Evolutionary conservation across 2,113 vertebrate genomes (phyloP).

Genomic region (Pterocles gutturalis): DNA sequence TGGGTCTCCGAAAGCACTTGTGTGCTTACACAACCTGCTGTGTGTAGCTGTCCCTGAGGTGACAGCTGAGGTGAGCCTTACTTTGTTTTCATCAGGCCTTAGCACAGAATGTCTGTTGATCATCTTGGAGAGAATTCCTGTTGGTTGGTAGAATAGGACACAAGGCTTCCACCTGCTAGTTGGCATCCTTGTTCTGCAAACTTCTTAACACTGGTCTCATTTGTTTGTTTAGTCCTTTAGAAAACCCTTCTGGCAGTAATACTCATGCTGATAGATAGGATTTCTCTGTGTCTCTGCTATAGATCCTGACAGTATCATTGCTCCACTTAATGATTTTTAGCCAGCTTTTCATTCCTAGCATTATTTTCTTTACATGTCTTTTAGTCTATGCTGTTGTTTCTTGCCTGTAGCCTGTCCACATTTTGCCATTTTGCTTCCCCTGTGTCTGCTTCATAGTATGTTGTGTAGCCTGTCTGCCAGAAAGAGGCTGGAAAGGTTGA

Average conservation of each 20-base stretch:
- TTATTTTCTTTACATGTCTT: not conserved
- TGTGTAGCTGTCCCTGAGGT: not conserved
- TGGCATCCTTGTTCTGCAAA: not conserved
- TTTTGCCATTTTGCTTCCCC: not conserved
- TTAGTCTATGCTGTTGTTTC: not conserved
- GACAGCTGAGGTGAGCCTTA: not conserved
- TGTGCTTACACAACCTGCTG: too few relatives aligned
- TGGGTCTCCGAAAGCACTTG: not conserved
- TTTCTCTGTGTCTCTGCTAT: not conserved
- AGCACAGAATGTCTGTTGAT: not conserved
- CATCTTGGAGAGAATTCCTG: too few relatives aligned
- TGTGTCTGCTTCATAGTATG: not conserved
- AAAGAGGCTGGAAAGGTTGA: not conserved
- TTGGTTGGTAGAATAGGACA: not conserved
- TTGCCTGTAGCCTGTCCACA: not conserved
- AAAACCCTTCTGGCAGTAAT: not conserved
- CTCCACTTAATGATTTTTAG: not conserved
- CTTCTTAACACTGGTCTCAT: not conserved
- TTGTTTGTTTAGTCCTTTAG: not conserved
- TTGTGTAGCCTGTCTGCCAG: not conserved
- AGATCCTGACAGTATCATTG: not conserved
- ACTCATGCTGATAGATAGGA: not conserved
- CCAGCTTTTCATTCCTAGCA: not conserved
- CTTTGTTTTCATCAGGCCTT: not conserved
- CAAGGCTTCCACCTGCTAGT: not conserved